Base-by-base conservation (phyloP, 37 sponge, comb jelly and placozoan species). In the Beroe forskalii region DNA sequence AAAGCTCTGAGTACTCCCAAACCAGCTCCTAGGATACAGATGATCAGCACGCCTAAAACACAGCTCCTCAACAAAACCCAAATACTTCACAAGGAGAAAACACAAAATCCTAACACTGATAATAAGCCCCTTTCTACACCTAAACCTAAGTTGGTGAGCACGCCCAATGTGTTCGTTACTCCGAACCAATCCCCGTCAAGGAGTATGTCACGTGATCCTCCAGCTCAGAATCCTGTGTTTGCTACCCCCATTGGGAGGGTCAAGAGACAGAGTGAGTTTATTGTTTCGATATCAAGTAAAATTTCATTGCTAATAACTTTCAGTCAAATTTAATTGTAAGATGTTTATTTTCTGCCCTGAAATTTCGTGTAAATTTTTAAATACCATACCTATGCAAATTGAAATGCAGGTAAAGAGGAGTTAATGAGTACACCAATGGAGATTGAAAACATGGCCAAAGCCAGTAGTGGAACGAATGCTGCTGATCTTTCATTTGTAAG, bases 1-100 rank as follows among this genome's bases (percentile, higher is more conserved):
- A 69, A 36, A 69, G 33, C 72, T 35, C 4, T 69, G 4, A 69
- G 72, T 17, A 35, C 72, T 36, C 72, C 72, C 2, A 69, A 36
- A 35, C 72, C 72, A 32, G 37, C 38, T 4, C 72, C 72, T 4
- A 69, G 32, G 72, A 3, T 32, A 6, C 55, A 48, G 12, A 48
- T 48, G 55, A 48, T 48, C 55, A 6, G 12, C 6, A 48, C 55
- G 55, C 55, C 55, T 6, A 48, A 12, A 48, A 12, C 55, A 48
- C 55, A 48, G 55, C 55, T 48, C 55, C 55, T 48, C 55, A 48
- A 6, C 55, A 48, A 48, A 48, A n/a, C n/a, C n/a, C n/a, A n/a
- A n/a, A n/a, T n/a, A n/a, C n/a, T n/a, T n/a, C n/a, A n/a, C n/a
- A n/a, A n/a, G n/a, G n/a, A n/a, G n/a, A n/a, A n/a, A n/a, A n/a